Evolutionary conservation across 2,888 invertebrate species (phyloP), one percentile per base, ranked within the genome.

Genomic region (Coelogynopora nodosa): DNA sequence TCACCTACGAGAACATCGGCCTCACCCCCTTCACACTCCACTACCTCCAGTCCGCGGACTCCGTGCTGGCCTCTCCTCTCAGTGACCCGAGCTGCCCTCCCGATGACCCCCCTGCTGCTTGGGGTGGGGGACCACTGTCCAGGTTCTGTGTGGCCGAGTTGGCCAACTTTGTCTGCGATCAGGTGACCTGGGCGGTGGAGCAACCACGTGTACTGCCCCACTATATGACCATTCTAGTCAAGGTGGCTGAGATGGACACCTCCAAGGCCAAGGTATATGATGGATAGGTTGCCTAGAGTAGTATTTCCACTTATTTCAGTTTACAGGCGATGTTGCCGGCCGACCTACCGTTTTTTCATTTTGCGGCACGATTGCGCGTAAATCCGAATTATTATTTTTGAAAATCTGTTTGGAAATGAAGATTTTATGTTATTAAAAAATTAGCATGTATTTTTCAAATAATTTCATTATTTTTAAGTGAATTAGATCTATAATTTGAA

Each of bases 121-220:
- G 5, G 18, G 49, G 49, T 49, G 23, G 18, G 5, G 74, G 74
- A 26, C 74, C 74, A 13, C 74, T 74, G 74, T 74, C 74, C 5
- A 10, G 23, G 74, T 5, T 23, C 74, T 74, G 74, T 23, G 23
- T 74, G 2, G 23, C 10, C 23, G 23, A 74, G 23, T 74, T 74
- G 74, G 74, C 74, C 23, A 26, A 74, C 74, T 74, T 74, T 23
- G 74, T 74, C 23, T 74, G 74, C 23, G 74, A 74, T 26, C 74
- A 74, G 27, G 74, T 74, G 10, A 74, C 74, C 23, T 10, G 74
- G 18, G 74, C 74, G 18, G 23, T 74, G 23, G 74, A 74, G 27
- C 74, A 74, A 26, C 74, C 74, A 5, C 74, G 74, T 74, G 27
- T 74, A 5, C 74, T 74, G 23, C 74, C 18, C 23, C 74, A 74